Evolutionary conservation across 2,797 vertebrate species (phyloP), one percentile per base, ranked within the genome.

Genomic region (Danio tinwini): DNA sequence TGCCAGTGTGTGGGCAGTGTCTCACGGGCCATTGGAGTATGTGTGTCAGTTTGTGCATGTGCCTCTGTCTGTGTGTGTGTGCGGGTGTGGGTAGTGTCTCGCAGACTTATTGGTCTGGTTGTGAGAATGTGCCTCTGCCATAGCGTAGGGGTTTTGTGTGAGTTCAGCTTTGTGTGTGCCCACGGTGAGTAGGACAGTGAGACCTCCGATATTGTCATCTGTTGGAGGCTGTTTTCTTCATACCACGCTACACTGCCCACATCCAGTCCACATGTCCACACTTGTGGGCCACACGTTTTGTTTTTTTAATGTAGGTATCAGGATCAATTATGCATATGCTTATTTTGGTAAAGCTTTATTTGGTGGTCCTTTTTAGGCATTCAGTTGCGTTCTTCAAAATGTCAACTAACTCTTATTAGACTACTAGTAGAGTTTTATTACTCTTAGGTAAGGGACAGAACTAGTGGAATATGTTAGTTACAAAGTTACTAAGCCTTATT

Each of bases 1-100:
- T 85, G 85, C 81, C 84, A 82, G 67, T 63, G 78, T 69, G 82
- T 84, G 55, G 71, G 74, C 83, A 56, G 67, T 62, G 81, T 84
- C 82, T 85, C 82, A 80, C 74, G 78, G 81, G 76, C 85, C 21
- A 7, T 53, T 69, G 50, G 69, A 65, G 73, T 75, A 70, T 68
- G 72, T 83, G 77, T 79, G 65, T 68, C 59, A 49, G 62, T 69
- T 47, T 16, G 49, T 74, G 72, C 69, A 53, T 81, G 75, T 74
- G 17, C 55, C 58, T 76, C 55, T 80, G 70, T 73, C 45, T 55
- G 62, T 70, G 42, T 42, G 49, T 83, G 71, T 67, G 53, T 72
- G 74, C 47, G 44, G 52, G 52, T 71, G 79, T 81, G 63, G 81
- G 81, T 73, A 73, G 47, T 68, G 82, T 74, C 47, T 75, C 7